Percentiles rank a stretch among this genome's conserved stretches.
Conservation (phyloP, 2,113 vertebrate species). For the Okapia johnstoni region DNA sequence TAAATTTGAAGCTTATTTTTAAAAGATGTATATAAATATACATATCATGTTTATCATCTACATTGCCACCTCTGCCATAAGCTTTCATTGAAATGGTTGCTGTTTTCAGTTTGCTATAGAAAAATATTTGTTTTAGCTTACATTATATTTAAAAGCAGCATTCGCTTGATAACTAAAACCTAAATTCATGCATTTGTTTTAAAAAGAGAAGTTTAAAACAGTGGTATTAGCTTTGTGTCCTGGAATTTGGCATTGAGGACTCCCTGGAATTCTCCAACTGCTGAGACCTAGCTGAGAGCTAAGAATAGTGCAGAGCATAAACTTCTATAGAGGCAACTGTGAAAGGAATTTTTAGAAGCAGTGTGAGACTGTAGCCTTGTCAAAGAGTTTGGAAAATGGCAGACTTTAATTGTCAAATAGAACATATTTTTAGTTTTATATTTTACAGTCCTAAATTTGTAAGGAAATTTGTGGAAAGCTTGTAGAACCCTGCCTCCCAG, state of each 20-base stretch:
- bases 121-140: background rate
- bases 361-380: background rate
- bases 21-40: background rate
- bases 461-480: background rate
- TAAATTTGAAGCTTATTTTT: background rate
- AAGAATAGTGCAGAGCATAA: slow-evolving; percentile 74
- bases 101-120: slow-evolving; percentile 5
- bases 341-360: slow-evolving; percentile 72
- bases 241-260: slow-evolving; percentile 59
- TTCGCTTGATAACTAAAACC: background rate
- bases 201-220: slow-evolving; percentile 35
- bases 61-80: background rate
- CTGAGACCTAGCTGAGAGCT: slow-evolving; percentile 69
- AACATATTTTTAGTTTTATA: background rate
- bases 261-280: slow-evolving; percentile 70
- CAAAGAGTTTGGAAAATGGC: background rate
- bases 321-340: slow-evolving; percentile 69
- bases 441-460: background rate
- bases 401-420: background rate
- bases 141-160: background rate
- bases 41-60: background rate
- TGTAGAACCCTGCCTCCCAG: background rate
- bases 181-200: slow-evolving; percentile 13
- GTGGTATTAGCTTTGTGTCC: slow-evolving; percentile 13
- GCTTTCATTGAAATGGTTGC: background rate